Conservation (phyloP, 1,140 invertebrate genomes). For the Zelostemma sp. region DNA sequence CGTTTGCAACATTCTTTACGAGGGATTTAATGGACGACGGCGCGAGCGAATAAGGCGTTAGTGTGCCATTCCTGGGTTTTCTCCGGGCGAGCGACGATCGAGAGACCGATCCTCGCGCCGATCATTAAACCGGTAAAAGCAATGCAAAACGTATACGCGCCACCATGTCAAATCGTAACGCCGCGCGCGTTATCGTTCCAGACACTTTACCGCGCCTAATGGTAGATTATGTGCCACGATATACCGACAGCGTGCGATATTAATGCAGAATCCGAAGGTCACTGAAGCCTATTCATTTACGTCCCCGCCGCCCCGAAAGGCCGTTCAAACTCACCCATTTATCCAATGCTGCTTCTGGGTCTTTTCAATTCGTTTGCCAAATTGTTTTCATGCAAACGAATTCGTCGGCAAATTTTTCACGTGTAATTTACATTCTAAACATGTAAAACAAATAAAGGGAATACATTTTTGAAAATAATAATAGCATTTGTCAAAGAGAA, state of each 20-base stretch:
- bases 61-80: background rate
- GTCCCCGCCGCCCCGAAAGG: background rate
- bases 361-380: too few species aligned
- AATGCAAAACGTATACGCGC: background rate
- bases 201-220: slow-evolving; percentile 10
- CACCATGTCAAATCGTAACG: background rate
- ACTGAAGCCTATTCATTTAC: background rate
- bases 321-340: background rate
- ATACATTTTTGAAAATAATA: too few species aligned
- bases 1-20: background rate
- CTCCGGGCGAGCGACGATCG: background rate
- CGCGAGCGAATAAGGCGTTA: background rate
- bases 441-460: too few species aligned
- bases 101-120: background rate
- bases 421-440: too few species aligned
- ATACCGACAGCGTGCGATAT: background rate
- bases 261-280: slow-evolving; percentile 8
- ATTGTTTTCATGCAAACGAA: too few species aligned
- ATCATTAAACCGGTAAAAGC: slow-evolving; percentile 1
- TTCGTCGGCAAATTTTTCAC: too few species aligned
- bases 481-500: too few species aligned
- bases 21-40: background rate
- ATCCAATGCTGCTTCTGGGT: background rate
- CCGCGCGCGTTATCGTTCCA: slow-evolving; percentile 5
- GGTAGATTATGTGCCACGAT: slow-evolving; percentile 5